Evolutionary conservation across 2,113 vertebrate genomes (phyloP).

Genomic region (Ovibos moschatus): DNA sequence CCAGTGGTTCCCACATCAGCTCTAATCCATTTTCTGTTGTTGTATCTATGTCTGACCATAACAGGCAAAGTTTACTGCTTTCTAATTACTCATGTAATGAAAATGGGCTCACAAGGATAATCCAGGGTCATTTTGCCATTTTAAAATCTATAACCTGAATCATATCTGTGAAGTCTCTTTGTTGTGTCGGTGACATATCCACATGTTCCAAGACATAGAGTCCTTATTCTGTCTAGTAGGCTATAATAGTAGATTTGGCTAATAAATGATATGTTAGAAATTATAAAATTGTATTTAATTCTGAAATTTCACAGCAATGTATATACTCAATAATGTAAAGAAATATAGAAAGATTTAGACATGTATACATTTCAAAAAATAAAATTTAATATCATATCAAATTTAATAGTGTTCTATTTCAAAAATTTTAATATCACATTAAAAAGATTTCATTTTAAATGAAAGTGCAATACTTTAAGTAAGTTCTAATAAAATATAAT

Average conservation of each 20-base stretch:
- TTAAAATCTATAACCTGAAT: not conserved
- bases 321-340: not conserved
- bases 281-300: not conserved
- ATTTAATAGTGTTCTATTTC: not conserved
- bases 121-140: not conserved
- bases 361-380: not conserved
- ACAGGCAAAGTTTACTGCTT: not conserved
- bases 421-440: not conserved
- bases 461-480: not conserved
- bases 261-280: not conserved
- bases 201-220: not conserved
- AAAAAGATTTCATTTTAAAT: not conserved
- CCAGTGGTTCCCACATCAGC: not conserved
- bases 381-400: not conserved
- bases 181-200: no score
- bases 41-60: not conserved
- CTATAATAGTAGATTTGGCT: not conserved
- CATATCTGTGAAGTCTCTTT: not conserved
- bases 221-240: not conserved
- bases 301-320: not conserved
- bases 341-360: not conserved
- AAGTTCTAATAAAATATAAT: not conserved
- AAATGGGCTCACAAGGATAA: not conserved
- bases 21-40: not conserved
- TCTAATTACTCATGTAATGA: not conserved